phyloP scores from a whole-genome alignment of 2,888 invertebrate genomes.

The Coleophora deauratella region DNA sequence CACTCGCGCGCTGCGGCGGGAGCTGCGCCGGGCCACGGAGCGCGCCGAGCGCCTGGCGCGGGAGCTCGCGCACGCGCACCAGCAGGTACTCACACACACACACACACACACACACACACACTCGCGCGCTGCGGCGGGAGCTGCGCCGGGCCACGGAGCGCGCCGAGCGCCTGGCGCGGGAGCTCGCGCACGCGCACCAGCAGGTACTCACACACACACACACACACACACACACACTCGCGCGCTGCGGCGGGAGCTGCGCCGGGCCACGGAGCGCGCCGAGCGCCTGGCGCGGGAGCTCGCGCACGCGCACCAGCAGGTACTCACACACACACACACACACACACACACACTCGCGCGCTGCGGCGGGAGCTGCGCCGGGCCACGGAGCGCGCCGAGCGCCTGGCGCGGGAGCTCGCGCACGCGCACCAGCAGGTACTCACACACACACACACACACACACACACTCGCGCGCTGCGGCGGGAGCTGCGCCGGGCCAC shows the following conservation, averaged over 20 bases:
- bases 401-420: neutral
- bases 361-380: slow-evolving; percentile 71
- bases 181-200: slow-evolving; percentile 26
- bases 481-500: slow-evolving; percentile 46
- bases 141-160: slow-evolving; percentile 27
- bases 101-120: no score
- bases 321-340: no score
- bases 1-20: no score
- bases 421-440: neutral
- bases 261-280: slow-evolving; percentile 36
- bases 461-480: slow-evolving; percentile 62
- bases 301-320: slow-evolving; percentile 41
- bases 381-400: slow-evolving; percentile 31
- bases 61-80: no score
- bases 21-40: no score
- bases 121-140: slow-evolving; percentile 68
- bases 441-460: no score
- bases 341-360: no score
- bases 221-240: neutral
- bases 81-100: no score
- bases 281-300: slow-evolving; percentile 40
- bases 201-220: no score
- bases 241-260: slow-evolving; percentile 69
- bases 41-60: no score
- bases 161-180: slow-evolving; percentile 24